A percentile compares a stretch with the other conserved stretches of the same genome.
These are phyloP conservation scores for Anhinga anhinga DNA, from an alignment of 2,113 vertebrate species.

Conservation along the genomic window DNA sequence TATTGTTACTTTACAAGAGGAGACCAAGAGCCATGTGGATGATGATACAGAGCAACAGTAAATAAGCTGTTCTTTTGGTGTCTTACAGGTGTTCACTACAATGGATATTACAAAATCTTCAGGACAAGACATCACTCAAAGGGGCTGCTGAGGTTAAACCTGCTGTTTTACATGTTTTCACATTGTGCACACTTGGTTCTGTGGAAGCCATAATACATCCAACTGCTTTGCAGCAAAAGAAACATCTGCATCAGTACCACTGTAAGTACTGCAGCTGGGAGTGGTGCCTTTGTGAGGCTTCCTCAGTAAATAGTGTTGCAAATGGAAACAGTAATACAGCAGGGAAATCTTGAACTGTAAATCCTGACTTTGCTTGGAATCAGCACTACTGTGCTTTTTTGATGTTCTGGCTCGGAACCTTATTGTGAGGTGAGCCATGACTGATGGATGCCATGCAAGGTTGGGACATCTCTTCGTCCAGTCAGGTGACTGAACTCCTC, in stretches of 20 bases:
- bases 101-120: conserved; percentile 90
- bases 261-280: not conserved
- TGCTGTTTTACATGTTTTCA: conserved; percentile 79
- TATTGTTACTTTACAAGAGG: not conserved
- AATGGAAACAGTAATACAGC: conserved; percentile 79
- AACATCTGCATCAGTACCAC: not conserved
- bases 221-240: conserved; percentile 26
- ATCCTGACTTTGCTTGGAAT: conserved; percentile 64
- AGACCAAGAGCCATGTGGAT: not conserved
- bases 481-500: conserved; percentile 30
- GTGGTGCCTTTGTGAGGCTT: not conserved
- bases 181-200: conserved; percentile 8
- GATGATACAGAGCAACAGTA: not conserved
- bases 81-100: conserved; percentile 87
- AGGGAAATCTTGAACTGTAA: conserved; percentile 69
- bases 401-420: conserved; percentile 84
- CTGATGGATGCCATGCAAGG: conserved; percentile 77
- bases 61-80: not conserved
- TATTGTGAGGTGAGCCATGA: conserved; percentile 74
- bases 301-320: not conserved
- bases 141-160: conserved; percentile 97
- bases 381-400: conserved; percentile 73
- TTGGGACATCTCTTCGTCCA: conserved; percentile 38
- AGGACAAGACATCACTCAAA: conserved; percentile 81
- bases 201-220: not conserved